Conservation (phyloP, 92 coral and sea anemone species). For the Galaxea fascicularis region DNA sequence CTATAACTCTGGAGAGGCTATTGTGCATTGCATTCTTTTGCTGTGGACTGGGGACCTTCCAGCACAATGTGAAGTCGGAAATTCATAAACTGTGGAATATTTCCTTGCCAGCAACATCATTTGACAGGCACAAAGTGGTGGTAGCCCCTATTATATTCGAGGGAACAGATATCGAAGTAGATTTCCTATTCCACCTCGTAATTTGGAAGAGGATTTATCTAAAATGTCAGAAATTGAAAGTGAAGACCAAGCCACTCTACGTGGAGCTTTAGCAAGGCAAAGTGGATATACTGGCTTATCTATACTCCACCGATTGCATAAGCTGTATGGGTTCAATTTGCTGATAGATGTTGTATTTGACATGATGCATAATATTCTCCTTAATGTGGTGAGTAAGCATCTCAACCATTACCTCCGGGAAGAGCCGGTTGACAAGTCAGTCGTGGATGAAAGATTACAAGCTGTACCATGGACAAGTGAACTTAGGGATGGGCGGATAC, state of each 20-base stretch:
- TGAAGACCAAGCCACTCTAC: slow-evolving; percentile 63
- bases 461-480: slow-evolving; percentile 39
- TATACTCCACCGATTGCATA: slow-evolving; percentile 69
- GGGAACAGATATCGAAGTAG: slow-evolving; percentile 55
- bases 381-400: slow-evolving; percentile 42
- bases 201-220: slow-evolving; percentile 41
- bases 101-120: slow-evolving; percentile 55
- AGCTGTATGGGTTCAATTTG: slow-evolving; percentile 70
- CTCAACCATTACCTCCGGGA: slow-evolving; percentile 18
- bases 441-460: neutral
- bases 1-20: slow-evolving; percentile 38
- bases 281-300: slow-evolving; percentile 73
- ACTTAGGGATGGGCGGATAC: slow-evolving; percentile 22
- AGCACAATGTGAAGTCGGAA: slow-evolving; percentile 70
- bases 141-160: slow-evolving; percentile 52
- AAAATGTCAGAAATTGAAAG: slow-evolving; percentile 61
- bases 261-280: slow-evolving; percentile 56
- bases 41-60: slow-evolving; percentile 51
- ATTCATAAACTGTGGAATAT: slow-evolving; percentile 61
- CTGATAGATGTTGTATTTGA: slow-evolving; percentile 54
- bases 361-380: slow-evolving; percentile 51
- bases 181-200: slow-evolving; percentile 49
- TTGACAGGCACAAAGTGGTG: slow-evolving; percentile 45
- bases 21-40: slow-evolving; percentile 41
- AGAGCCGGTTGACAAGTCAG: slow-evolving; percentile 15